Evolutionary conservation across 2,888 invertebrate species (phyloP).

Genomic region (Torymus auratus): DNA sequence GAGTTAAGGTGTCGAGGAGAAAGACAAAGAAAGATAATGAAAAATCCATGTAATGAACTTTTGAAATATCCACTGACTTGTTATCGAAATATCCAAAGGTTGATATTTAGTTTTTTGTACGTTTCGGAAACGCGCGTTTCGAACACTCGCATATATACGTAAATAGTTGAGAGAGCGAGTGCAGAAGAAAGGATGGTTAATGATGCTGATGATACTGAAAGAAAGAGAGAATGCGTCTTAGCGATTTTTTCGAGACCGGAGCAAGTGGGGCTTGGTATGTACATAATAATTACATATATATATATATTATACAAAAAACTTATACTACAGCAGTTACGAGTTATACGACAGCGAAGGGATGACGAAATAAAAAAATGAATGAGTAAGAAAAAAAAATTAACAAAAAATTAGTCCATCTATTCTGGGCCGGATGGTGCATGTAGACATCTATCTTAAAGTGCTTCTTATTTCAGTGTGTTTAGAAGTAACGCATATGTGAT

Average conservation of each 20-base stretch:
- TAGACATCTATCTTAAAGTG: slow-evolving; percentile 77
- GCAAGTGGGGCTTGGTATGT: slow-evolving; percentile 68
- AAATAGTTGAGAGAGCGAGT: slow-evolving; percentile 62
- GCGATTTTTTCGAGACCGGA: slow-evolving; percentile 55
- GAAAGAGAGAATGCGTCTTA: slow-evolving; percentile 56
- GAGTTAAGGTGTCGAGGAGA: slow-evolving; percentile 14
- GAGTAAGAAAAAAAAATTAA: slow-evolving; percentile 55
- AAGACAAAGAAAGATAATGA: slow-evolving; percentile 19
- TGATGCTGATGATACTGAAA: slow-evolving; percentile 49
- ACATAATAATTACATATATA: slow-evolving; percentile 67
- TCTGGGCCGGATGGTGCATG: slow-evolving; percentile 73
- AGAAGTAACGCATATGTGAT: slow-evolving; percentile 77
- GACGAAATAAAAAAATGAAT: slow-evolving; percentile 55
- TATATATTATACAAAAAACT: slow-evolving; percentile 64
- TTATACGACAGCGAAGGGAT: slow-evolving; percentile 64
- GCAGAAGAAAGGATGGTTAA: slow-evolving; percentile 54
- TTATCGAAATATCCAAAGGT: slow-evolving; percentile 63
- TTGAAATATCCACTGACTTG: slow-evolving; percentile 56
- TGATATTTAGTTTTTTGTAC: slow-evolving; percentile 68
- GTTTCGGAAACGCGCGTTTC: slow-evolving; percentile 67
- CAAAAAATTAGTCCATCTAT: slow-evolving; percentile 71
- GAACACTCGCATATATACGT: slow-evolving; percentile 72
- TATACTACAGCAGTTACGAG: slow-evolving; percentile 71
- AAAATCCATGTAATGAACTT: slow-evolving; percentile 45
- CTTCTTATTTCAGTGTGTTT: slow-evolving; percentile 77